A percentile compares a stretch with the other conserved stretches of the same genome.
Evolutionary conservation across 2,888 invertebrate species (phyloP).

Genomic region (Eutolmus rufibarbis): DNA sequence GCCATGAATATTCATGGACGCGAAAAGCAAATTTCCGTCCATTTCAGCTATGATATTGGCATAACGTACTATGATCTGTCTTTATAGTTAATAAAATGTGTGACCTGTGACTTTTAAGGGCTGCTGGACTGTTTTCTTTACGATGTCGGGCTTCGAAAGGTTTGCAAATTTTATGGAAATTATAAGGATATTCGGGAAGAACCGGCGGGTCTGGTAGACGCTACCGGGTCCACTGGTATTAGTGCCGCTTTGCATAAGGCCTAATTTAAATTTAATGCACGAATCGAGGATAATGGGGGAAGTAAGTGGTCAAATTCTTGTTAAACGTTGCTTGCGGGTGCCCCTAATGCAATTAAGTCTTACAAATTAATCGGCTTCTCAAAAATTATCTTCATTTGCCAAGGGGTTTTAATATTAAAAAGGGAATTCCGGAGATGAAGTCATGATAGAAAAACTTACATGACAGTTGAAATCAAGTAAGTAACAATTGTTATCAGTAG

Average conservation of each 20-base stretch:
- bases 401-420: not conserved
- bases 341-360: not conserved
- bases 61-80: not conserved
- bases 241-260: not conserved
- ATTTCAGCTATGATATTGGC: not conserved
- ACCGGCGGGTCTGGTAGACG: not conserved
- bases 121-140: not conserved
- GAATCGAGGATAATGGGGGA: not conserved
- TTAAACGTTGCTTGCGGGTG: not conserved
- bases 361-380: not conserved
- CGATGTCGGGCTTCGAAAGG: not conserved
- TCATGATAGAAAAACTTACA: not conserved
- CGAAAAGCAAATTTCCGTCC: constrained; percentile 1
- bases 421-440: not conserved
- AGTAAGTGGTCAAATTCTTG: not conserved
- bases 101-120: not conserved
- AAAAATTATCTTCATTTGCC: not conserved
- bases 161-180: not conserved
- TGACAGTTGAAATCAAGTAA: not conserved
- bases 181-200: not conserved
- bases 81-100: constrained; percentile 30
- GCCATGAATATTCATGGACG: constrained; percentile 28
- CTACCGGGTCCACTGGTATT: not conserved
- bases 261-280: not conserved
- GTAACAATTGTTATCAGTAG: too few species aligned